Base-by-base conservation (phyloP, 2,113 vertebrate species). In the Gallinago undulata region DNA sequence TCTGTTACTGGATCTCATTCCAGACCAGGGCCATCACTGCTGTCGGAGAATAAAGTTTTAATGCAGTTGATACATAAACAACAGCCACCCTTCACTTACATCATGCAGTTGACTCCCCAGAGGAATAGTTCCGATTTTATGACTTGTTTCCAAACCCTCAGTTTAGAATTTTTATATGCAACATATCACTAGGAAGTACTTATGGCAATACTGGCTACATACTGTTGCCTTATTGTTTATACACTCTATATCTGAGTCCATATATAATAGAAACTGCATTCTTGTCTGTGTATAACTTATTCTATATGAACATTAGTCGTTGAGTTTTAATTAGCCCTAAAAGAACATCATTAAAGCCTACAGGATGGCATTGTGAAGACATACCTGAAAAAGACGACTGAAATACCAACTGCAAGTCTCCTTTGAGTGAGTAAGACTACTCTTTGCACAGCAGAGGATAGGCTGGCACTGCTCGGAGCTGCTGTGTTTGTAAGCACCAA, bases 171-270 rank as follows among this genome's bases (percentile, higher is more conserved):
- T 77, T 63, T 45, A 68, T 30, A 45, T 31, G 30, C 27, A 83
- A 22, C 16, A 19, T 19, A 64, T 5, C 0, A 0, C 60, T 68
- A 63, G 23, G 27, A 84, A 81, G 37, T 66, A 57, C 31, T 92
- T 70, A 66, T 0, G 19, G 48, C 50, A 88, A 83, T 39, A 66
- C 15, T 17, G 19, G 30, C 28, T 48, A 75, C 3, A 33, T 9
- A 47, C 6, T 31, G 25, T 39, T 92, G 55, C 31, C 64, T 70
- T 77, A 57, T 1, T 83, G 50, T 28, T 85, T 59, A 51, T 37
- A 55, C 11, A 33, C 3, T 30, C 28, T 48, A 1, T 30, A 24
- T 1, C 0, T 41, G 84, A 67, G 7, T 51, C 39, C 5, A 31
- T 7, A 37, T 6, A 24, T 16, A 75, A 74, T 23, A 82, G 11